These are phyloP conservation scores for Diorhabda carinulata DNA, from an alignment of 1,140 invertebrate genomes.

Conservation along the genomic window DNA sequence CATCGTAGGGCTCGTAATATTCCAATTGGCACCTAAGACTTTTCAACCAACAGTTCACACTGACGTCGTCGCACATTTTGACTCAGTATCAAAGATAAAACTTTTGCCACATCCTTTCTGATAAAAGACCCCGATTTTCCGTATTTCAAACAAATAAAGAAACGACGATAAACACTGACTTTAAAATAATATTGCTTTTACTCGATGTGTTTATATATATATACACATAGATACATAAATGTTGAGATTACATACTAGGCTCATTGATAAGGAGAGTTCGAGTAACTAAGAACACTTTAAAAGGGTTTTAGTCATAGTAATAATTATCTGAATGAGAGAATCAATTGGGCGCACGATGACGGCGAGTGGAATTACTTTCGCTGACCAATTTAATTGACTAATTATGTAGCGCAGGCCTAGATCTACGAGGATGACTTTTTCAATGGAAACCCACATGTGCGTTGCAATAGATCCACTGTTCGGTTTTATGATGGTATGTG, in stretches of 20 bases:
- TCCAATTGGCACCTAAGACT: conserved; percentile 24
- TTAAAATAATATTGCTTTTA: conserved; percentile 6
- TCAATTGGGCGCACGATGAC: conserved; percentile 15
- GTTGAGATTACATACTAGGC: neutral
- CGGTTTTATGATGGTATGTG: conserved; percentile 11
- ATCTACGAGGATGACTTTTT: conserved; percentile 4
- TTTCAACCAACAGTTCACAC: conserved; percentile 28
- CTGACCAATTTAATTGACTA: conserved; percentile 14
- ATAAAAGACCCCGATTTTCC: conserved; percentile 10
- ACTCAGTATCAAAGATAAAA: conserved; percentile 9
- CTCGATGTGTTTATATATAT: conserved; percentile 10
- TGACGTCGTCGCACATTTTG: conserved; percentile 23
- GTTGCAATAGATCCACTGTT: conserved; percentile 6
- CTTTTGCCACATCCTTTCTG: conserved; percentile 18
- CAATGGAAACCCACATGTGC: conserved; percentile 8
- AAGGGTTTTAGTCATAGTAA: conserved; percentile 13
- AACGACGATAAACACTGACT: conserved; percentile 3
- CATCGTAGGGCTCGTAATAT: conserved; percentile 26
- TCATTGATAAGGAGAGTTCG: conserved; percentile 14
- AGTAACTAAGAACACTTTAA: conserved; percentile 6
- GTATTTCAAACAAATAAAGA: conserved; percentile 9
- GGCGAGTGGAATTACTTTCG: neutral
- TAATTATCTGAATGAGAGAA: neutral
- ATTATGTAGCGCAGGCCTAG: conserved; percentile 13
- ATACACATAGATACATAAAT: neutral